Percentiles rank a stretch among this genome's conserved stretches.
phyloP scores from a whole-genome alignment of 2,888 invertebrate genomes.

The Drosophila mercatorum region DNA sequence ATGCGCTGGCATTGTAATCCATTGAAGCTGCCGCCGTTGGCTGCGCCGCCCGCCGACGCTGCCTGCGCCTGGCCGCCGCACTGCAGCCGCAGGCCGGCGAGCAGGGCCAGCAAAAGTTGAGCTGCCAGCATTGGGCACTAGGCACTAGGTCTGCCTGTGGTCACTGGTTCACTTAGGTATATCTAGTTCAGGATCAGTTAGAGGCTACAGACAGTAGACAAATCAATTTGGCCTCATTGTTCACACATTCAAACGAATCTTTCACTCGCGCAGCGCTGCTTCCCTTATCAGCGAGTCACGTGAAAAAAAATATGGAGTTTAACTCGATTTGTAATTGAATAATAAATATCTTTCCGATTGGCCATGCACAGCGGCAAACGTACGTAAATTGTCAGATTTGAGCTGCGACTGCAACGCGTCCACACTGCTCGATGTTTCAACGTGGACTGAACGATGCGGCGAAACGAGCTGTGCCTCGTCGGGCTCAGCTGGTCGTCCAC shows the following conservation, averaged over 20 bases:
- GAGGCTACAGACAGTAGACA: slow-evolving; percentile 21
- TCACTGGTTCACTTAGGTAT: not conserved
- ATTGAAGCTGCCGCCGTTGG: slow-evolving; percentile 61
- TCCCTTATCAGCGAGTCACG: slow-evolving; percentile 28
- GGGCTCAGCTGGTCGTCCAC: slow-evolving; percentile 4
- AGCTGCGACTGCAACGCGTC: slow-evolving; percentile 36
- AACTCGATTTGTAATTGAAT: slow-evolving; percentile 4
- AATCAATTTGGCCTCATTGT: slow-evolving; percentile 43
- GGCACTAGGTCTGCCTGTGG: not conserved
- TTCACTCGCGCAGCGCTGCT: slow-evolving; percentile 13
- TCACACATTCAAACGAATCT: slow-evolving; percentile 12
- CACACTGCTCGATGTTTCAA: slow-evolving; percentile 41
- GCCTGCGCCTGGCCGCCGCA: slow-evolving; percentile 19
- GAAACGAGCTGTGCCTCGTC: slow-evolving; percentile 10
- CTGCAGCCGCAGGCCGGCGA: slow-evolving; percentile 17
- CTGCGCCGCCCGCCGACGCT: slow-evolving; percentile 12
- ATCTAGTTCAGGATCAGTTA: slow-evolving; percentile 14
- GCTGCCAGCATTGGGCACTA: slow-evolving; percentile 19
- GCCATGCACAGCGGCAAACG: slow-evolving; percentile 1
- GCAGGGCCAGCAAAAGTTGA: slow-evolving; percentile 15
- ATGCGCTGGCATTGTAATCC: slow-evolving; percentile 91
- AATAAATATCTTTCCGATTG: slow-evolving; percentile 7
- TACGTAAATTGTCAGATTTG: not conserved
- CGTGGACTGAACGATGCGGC: slow-evolving; percentile 47
- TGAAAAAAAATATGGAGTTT: slow-evolving; percentile 43